Conservation (phyloP, 2,888 invertebrate genomes). For the Drosophila leonis region DNA sequence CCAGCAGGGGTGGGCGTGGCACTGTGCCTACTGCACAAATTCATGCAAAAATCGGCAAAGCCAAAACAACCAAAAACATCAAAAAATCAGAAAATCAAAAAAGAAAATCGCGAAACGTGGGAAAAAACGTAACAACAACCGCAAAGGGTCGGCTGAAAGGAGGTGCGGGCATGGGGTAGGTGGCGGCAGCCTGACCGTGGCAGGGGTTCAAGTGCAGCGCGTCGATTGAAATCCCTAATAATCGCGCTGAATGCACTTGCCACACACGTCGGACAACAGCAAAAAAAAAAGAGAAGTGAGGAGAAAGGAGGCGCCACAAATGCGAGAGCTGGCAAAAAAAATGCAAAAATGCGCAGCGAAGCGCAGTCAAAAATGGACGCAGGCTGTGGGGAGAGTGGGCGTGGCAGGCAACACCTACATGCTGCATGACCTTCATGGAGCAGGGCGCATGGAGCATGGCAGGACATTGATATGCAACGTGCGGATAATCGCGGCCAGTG, state of each 20-base stretch:
- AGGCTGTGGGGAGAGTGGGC: background rate
- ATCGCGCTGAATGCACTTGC: conserved; percentile 76
- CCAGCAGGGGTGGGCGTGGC: conserved; percentile 31
- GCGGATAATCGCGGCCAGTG: conserved; percentile 79
- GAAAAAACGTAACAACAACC: conserved; percentile 71
- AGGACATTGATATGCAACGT: conserved; percentile 78
- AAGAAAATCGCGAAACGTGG: conserved; percentile 34
- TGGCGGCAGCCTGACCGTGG: background rate
- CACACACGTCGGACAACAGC: conserved; percentile 1
- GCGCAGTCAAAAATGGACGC: conserved; percentile 56
- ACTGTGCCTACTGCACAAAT: conserved; percentile 71
- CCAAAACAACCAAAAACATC: conserved; percentile 8
- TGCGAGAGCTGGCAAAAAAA: conserved; percentile 54
- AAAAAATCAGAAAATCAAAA: conserved; percentile 30
- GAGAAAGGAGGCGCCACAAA: conserved; percentile 39
- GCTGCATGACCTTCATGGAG: conserved; percentile 62
- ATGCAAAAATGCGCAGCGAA: conserved; percentile 73
- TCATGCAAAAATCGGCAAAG: conserved; percentile 72
- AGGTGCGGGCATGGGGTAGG: background rate
- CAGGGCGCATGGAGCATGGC: conserved; percentile 31
- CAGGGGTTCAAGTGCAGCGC: conserved; percentile 67
- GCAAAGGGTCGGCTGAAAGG: conserved; percentile 64
- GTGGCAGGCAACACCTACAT: conserved; percentile 25
- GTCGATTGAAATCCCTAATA: conserved; percentile 80
- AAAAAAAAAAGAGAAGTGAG: background rate